Evolutionary conservation across 2,113 vertebrate genomes (phyloP).

Genomic region (Melanotaenia duboulayi): DNA sequence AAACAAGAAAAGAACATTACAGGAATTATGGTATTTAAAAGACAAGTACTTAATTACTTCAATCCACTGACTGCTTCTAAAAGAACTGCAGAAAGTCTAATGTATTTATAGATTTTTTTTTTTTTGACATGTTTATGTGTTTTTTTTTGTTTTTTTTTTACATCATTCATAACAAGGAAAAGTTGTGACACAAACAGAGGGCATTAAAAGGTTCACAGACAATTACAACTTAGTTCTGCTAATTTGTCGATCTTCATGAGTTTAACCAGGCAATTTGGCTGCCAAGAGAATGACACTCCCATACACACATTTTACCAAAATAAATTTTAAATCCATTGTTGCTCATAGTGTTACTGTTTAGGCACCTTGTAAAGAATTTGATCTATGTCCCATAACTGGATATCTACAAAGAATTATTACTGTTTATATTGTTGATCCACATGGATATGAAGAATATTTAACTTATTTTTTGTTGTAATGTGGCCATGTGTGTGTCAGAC

Average conservation of each 20-base stretch:
- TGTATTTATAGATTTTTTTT: too few species aligned
- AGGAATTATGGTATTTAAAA: too few species aligned
- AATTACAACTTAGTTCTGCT: too few species aligned
- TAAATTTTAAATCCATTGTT: neutral
- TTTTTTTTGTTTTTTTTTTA: too few species aligned
- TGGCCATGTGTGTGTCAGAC: constrained; percentile 31
- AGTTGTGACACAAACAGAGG: too few species aligned
- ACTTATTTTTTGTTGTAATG: constrained; percentile 25
- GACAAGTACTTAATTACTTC: too few species aligned
- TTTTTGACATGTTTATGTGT: too few species aligned
- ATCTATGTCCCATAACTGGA: constrained; percentile 29
- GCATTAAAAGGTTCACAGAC: too few species aligned
- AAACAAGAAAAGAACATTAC: too few species aligned
- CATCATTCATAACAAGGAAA: too few species aligned
- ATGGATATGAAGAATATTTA: constrained; percentile 9
- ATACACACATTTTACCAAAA: neutral
- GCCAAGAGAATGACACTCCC: neutral
- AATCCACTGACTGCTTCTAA: too few species aligned
- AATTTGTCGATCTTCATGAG: neutral
- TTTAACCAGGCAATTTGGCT: neutral
- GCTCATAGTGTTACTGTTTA: neutral
- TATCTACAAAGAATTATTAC: constrained; percentile 34
- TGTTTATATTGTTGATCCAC: constrained; percentile 49
- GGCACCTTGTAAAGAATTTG: constrained; percentile 10
- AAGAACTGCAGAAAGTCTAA: too few species aligned